Base-by-base conservation (phyloP, 1,140 invertebrate genomes). In the Bombus sylvicola region DNA sequence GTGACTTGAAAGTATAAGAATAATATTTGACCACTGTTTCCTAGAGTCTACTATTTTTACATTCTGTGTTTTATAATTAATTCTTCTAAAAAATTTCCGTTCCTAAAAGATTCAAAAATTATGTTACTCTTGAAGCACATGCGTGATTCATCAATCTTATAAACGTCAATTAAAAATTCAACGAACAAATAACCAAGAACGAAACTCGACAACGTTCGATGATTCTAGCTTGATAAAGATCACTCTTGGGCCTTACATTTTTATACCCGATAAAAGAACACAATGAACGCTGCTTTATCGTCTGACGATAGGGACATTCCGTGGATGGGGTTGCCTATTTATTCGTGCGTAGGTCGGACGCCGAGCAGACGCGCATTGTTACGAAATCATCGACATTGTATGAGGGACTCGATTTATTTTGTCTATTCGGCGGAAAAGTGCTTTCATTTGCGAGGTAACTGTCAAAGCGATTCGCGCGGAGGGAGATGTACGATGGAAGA, bases 351-450 rank as follows among this genome's bases (percentile, higher is more conserved):
- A 59, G 79, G 43, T 37, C 31, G 57, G 81, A 85, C 88, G 69
- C 25, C 59, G 83, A 31, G 71, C 68, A 79, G 73, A 69, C 68
- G 87, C 81, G 86, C 62, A 91, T 91, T 91, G 90, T 91, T 86
- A 77, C 90, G 47, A 80, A 89, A 91, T 91, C 88, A 91, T 91
- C 81, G 88, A 87, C 85, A 91, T 91, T 90, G 90, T 90, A 85
- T 81, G 73, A 59, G 88, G 74, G 88, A 85, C 83, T 88, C 91
- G 89, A 91, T 92, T 92, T 89, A 92, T 92, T 92, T 92, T 89
- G 87, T 92, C 92, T 90, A 91, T 91, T 92, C 87, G 88, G 83
- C 87, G 88, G 87, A 88, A 92, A 91, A 91, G 89, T 91, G 92
- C 92, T 91, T 92, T 92, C 88, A 89, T 92, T 91, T 91, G 86